Evolutionary conservation across 1,140 invertebrate genomes (phyloP).

Genomic region (Drosophila littoralis): DNA sequence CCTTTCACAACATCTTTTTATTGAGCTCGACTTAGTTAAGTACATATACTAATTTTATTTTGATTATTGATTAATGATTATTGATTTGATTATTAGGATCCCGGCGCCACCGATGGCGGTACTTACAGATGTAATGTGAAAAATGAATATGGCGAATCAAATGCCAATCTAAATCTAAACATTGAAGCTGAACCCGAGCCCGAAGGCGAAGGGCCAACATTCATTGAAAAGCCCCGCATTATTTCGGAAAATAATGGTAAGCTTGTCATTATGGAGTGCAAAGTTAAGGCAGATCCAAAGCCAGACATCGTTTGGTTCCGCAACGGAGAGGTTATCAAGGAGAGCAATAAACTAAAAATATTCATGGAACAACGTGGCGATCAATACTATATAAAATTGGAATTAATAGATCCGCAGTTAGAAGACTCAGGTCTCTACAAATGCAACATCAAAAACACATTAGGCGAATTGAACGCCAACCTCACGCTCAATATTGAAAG

Average conservation of each 20-base stretch:
- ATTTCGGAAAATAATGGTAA: constrained; percentile 96
- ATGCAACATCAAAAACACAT: constrained; percentile 97
- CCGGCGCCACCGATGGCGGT: constrained; percentile 96
- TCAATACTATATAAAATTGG: constrained; percentile 94
- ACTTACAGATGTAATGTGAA: constrained; percentile 98
- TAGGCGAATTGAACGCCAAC: constrained; percentile 98
- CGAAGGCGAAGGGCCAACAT: constrained; percentile 98
- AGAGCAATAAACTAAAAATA: constrained; percentile 92
- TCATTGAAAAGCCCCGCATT: constrained; percentile 96
- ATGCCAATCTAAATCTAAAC: constrained; percentile 98
- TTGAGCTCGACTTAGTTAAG: no score
- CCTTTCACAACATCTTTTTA: no score
- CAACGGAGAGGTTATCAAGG: constrained; percentile 91
- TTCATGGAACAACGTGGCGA: constrained; percentile 90
- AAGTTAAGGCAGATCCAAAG: constrained; percentile 96
- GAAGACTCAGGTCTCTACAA: constrained; percentile 99
- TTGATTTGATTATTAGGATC: constrained; percentile 89
- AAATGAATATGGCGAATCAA: constrained; percentile 98
- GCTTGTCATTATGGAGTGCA: constrained; percentile 98
- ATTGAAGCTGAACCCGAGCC: constrained; percentile 97
- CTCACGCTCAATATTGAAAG: constrained; percentile 98
- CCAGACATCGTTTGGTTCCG: constrained; percentile 97
- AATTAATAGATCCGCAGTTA: constrained; percentile 95
- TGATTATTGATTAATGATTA: neutral
- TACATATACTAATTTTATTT: no score